Percentiles rank a stretch among this genome's conserved stretches.
These are phyloP conservation scores for Parazoanthus atlanticus DNA, from an alignment of 92 coral and sea anemone genomes.

Conservation along the genomic window DNA sequence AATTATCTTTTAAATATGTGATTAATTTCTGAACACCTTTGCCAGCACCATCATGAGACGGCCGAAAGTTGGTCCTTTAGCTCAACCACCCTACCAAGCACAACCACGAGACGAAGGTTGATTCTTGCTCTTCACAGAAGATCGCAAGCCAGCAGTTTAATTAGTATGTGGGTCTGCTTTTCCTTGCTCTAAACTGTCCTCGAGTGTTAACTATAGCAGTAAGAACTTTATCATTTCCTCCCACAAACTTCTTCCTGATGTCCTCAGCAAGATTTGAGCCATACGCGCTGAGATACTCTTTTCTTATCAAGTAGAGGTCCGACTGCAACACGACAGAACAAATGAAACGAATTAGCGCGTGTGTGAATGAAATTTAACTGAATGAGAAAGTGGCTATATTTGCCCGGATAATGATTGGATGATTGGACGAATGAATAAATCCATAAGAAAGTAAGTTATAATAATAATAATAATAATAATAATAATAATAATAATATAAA, in stretches of 20 bases:
- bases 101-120: too few species aligned
- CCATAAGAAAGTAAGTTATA: neutral
- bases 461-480: too few species aligned
- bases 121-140: neutral
- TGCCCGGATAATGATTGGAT: neutral
- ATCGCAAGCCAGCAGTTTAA: neutral
- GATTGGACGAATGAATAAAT: neutral
- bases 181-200: slow-evolving; percentile 18
- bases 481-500: too few species aligned
- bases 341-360: neutral
- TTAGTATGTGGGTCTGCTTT: neutral
- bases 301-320: slow-evolving; percentile 18
- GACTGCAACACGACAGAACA: neutral
- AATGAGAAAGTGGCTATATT: neutral
- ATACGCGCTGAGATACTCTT: slow-evolving; percentile 29
- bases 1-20: neutral
- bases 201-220: slow-evolving; percentile 5
- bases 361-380: neutral
- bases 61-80: neutral
- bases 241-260: slow-evolving; percentile 12
- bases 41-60: neutral
- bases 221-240: slow-evolving; percentile 27
- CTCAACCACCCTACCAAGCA: neutral
- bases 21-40: neutral
- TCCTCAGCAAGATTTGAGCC: slow-evolving; percentile 29